phyloP scores from a whole-genome alignment of 1,140 invertebrate genomes.

The Ephestia elutella region DNA sequence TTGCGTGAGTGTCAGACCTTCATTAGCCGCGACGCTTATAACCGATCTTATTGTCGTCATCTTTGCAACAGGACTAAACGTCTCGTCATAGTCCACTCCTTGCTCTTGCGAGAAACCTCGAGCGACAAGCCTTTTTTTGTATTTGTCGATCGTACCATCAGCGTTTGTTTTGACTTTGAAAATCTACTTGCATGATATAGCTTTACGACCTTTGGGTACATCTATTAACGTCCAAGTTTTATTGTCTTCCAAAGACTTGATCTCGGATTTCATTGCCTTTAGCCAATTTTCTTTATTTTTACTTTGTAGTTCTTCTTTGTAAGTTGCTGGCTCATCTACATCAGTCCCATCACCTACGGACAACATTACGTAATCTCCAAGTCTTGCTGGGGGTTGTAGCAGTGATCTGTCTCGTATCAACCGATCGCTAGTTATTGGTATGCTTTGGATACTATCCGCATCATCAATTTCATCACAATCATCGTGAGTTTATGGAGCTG shows the following conservation, averaged over 20 bases:
- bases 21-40: neutral
- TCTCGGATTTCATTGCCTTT: neutral
- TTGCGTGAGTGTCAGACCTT: neutral
- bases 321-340: neutral
- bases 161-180: neutral
- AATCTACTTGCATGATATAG: neutral
- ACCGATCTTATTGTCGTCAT: neutral
- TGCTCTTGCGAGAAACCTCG: neutral
- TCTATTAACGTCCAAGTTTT: neutral
- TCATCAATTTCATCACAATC: too few species aligned
- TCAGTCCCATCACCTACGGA: neutral
- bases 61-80: neutral
- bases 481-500: too few species aligned
- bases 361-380: neutral
- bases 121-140: neutral
- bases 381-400: neutral
- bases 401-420: too few species aligned
- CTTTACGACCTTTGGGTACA: neutral
- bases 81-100: neutral
- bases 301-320: neutral
- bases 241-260: neutral
- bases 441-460: too few species aligned
- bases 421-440: too few species aligned
- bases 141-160: neutral
- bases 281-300: conserved; percentile 1